Evolutionary conservation across 1,140 invertebrate genomes (phyloP).

Genomic region (Calosoma granatense): DNA sequence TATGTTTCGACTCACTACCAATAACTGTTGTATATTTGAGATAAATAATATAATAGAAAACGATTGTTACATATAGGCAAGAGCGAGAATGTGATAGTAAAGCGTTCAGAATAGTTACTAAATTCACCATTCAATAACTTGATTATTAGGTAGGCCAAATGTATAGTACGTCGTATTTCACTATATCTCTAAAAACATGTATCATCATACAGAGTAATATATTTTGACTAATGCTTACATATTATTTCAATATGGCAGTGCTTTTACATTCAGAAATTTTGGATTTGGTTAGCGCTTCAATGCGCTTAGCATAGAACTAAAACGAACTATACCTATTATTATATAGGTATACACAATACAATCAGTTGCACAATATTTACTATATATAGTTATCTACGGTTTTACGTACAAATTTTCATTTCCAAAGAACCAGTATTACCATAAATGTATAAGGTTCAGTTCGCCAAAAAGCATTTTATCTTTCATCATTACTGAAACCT

Average conservation of each 20-base stretch:
- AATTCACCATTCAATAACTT: too few relatives aligned
- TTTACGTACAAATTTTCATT: neutral
- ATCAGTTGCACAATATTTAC: neutral
- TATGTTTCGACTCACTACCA: neutral
- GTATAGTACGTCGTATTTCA: neutral
- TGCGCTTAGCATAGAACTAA: neutral
- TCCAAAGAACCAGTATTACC: too few relatives aligned
- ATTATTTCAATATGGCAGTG: conserved; percentile 2
- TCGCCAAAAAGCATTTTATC: too few relatives aligned
- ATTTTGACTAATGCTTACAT: conserved; percentile 7
- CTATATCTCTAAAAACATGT: neutral
- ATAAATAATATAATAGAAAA: neutral
- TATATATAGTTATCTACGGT: neutral
- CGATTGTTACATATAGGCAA: neutral
- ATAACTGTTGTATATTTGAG: too few relatives aligned
- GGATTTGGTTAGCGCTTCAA: neutral
- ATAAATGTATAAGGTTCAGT: too few relatives aligned
- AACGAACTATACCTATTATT: neutral
- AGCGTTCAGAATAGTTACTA: too few relatives aligned
- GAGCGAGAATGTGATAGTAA: neutral
- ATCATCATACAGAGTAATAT: too few relatives aligned
- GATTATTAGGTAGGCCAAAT: neutral
- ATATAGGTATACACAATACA: neutral
- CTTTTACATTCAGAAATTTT: neutral
- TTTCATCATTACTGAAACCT: too few relatives aligned